Evolutionary conservation across 2,888 invertebrate genomes (phyloP), one percentile per base, ranked within the genome.

Genomic region (Ectemnius cavifrons): DNA sequence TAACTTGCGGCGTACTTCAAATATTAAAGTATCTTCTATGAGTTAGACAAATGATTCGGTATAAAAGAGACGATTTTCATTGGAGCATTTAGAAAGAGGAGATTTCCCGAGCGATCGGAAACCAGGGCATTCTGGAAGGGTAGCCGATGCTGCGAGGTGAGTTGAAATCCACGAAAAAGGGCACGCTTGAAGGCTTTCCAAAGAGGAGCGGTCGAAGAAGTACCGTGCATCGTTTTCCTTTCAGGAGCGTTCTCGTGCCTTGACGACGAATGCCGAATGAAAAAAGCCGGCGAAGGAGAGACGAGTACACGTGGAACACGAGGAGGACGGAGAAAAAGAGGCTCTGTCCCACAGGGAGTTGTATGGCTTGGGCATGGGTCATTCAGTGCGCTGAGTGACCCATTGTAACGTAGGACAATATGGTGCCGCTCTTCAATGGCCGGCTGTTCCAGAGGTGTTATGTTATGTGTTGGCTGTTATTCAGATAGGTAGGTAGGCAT

Each of bases 401-500:
- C 85, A 88, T 88, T 88, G 89, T 88, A 84, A 85, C 83, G 80
- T 83, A 80, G 88, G 85, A 88, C 88, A 89, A 88, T 85, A 79
- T 84, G 82, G 85, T 79, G 80, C 80, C 83, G 86, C 84, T 84
- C 83, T 84, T 88, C 86, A 88, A 88, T 88, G 82, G 83, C 82
- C 83, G 83, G 83, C 87, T 85, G 85, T 87, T 84, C 86, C 82
- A 82, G 82, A 88, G 88, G 88, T 88, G 88, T 88, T 88, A 87
- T 88, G 87, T 89, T 89, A 87, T 89, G 87, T 86, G 87, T 88
- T 84, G 80, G 84, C 84, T 86, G 85, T 84, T 86, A 85, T 86
- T 86, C 86, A 86, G 82, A 85, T 84, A 83, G 84, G 78, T 82
- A 78, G 86, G 84, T 78, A 82, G 76, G 81, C 77, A 84, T 84